A percentile compares a stretch with the other conserved stretches of the same genome.
Conservation (phyloP, 1,140 invertebrate genomes). For the Pantala flavescens region DNA sequence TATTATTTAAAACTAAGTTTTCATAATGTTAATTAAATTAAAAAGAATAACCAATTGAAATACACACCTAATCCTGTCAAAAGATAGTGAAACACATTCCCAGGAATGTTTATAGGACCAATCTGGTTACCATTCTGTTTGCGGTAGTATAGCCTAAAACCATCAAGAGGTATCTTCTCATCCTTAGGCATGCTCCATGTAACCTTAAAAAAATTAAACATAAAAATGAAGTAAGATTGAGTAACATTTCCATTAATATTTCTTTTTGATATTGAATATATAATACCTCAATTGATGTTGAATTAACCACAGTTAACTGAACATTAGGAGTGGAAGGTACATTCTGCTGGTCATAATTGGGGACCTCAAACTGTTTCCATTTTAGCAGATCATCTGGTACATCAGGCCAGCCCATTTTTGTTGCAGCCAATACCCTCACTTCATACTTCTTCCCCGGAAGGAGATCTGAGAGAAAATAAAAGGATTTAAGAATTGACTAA, state of each 20-base stretch:
- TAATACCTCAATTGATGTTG: constrained; percentile 35
- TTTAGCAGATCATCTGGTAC: constrained; percentile 38
- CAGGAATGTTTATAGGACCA: constrained; percentile 30
- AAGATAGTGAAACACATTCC: constrained; percentile 35
- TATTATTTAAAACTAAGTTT: too few species aligned
- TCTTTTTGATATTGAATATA: constrained; percentile 18
- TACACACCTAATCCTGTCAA: constrained; percentile 37
- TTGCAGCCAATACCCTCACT: constrained; percentile 44
- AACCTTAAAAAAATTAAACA: constrained; percentile 27
- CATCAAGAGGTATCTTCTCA: constrained; percentile 31
- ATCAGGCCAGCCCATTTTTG: constrained; percentile 38
- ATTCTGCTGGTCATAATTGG: constrained; percentile 28
- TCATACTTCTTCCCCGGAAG: constrained; percentile 44
- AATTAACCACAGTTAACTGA: constrained; percentile 36
- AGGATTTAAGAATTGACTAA: constrained; percentile 11
- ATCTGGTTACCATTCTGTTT: constrained; percentile 34
- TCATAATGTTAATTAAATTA: too few species aligned
- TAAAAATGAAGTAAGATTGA: constrained; percentile 14
- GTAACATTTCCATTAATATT: background rate
- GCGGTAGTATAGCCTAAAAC: constrained; percentile 38
- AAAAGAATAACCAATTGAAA: too few species aligned
- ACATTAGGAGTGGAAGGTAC: constrained; percentile 30
- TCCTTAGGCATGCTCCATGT: constrained; percentile 35
- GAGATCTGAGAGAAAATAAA: constrained; percentile 34
- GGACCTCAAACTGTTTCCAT: constrained; percentile 43